phyloP scores from a whole-genome alignment of 35 echinoderm and acorn worm species.

The Chiridota heheva region DNA sequence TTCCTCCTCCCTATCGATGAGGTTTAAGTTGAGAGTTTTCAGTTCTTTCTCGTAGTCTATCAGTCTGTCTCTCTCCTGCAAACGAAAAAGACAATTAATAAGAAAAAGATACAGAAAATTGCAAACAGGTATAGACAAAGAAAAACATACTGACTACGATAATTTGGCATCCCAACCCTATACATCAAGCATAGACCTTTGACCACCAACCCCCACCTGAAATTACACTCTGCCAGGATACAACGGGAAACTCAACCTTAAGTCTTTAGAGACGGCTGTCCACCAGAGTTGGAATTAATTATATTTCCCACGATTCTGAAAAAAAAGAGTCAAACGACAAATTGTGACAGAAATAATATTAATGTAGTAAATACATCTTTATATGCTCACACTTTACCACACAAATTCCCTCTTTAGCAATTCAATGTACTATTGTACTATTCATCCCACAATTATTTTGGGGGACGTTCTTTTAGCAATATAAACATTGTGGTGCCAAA shows the following conservation, averaged over 20 bases:
- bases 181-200: neutral
- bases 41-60: slow-evolving; percentile 78
- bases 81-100: neutral
- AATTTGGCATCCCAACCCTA: neutral
- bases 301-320: too few species aligned
- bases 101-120: neutral
- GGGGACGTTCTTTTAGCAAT: too few species aligned
- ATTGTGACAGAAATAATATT: too few species aligned
- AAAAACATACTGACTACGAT: neutral
- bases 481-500: too few species aligned
- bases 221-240: neutral
- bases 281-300: too few species aligned
- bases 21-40: slow-evolving; percentile 69
- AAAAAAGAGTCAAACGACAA: too few species aligned
- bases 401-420: too few species aligned
- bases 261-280: too few species aligned
- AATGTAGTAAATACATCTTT: too few species aligned
- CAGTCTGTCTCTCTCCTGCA: slow-evolving; percentile 73
- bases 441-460: too few species aligned
- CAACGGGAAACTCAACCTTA: neutral
- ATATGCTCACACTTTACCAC: too few species aligned
- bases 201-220: neutral
- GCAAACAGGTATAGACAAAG: neutral
- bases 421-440: too few species aligned
- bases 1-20: slow-evolving; percentile 79